Percentiles rank a stretch among this genome's conserved stretches.
These are phyloP conservation scores for Drosophila atripex DNA, from an alignment of 2,888 invertebrate species.

Conservation along the genomic window DNA sequence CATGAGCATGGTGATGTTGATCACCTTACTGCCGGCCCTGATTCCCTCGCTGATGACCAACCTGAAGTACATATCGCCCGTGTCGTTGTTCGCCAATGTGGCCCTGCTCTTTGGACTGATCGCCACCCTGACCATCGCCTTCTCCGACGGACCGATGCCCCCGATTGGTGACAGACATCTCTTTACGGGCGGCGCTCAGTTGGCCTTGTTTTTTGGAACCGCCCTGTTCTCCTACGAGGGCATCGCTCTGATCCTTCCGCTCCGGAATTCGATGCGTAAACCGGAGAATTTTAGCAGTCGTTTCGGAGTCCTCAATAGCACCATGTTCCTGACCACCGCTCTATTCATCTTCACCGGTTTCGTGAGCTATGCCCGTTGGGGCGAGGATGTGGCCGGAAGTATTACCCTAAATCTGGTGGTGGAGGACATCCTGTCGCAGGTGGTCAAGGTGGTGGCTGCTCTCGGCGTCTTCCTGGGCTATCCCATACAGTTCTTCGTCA, in stretches of 20 bases:
- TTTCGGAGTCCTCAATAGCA: constrained; percentile 94
- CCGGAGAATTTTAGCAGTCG: constrained; percentile 91
- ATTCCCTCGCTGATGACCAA: constrained; percentile 81
- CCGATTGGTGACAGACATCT: constrained; percentile 85
- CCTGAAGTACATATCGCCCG: constrained; percentile 86
- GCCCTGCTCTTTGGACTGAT: constrained; percentile 88
- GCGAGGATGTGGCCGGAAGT: constrained; percentile 91
- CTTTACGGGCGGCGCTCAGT: constrained; percentile 86
- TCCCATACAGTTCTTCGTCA: constrained; percentile 98
- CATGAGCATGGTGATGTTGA: constrained; percentile 73
- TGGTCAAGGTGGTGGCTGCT: constrained; percentile 92
- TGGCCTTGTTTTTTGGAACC: constrained; percentile 97
- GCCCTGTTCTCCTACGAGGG: constrained; percentile 98
- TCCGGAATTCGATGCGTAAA: constrained; percentile 95
- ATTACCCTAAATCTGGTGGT: constrained; percentile 93
- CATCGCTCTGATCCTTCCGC: constrained; percentile 94
- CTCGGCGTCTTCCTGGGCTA: constrained; percentile 95
- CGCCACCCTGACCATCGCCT: constrained; percentile 90
- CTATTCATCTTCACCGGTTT: constrained; percentile 93
- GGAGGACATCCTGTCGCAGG: constrained; percentile 87
- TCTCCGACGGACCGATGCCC: constrained; percentile 89
- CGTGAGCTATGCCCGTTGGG: constrained; percentile 94
- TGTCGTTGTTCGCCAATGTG: constrained; percentile 91
- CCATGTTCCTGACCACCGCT: constrained; percentile 91
- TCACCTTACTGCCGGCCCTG: constrained; percentile 79